Base-by-base conservation (phyloP, 2,797 vertebrate genomes). In the Morelia viridis region DNA sequence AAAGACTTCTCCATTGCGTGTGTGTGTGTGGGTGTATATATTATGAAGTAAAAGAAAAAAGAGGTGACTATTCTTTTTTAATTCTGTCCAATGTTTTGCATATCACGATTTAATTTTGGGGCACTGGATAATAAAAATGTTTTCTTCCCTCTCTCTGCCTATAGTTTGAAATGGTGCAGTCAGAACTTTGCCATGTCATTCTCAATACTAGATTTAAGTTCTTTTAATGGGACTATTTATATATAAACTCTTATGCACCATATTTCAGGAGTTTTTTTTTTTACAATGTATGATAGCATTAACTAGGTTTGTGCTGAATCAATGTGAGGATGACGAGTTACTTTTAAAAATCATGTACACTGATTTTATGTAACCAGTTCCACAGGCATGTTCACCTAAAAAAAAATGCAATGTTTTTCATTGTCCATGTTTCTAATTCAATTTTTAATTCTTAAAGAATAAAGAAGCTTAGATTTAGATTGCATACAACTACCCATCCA, bases 381-480 rank as follows among this genome's bases (percentile, higher is more conserved):
- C 26, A 46, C 31, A 89, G 62, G 71, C 19, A 46, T 71, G 31
- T 85, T 92, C 35, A 50, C 53, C 56, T 50, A 61, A 41, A 71
- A 92, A 89, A 89, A 68, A 89, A 71, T 61, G 80, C 35, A 86
- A 89, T 4, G 10, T 64, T 89, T 76, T 61, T 24, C 86, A 85
- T 65, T 88, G 87, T 93, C 89, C 91, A 89, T 41, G 71, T 88
- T 58, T 61, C 60, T 58, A 89, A 89, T 92, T 92, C 71, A 92
- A 89, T 92, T 92, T 57, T 92, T 71, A 84, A 89, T 92, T 92
- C 87, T 89, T 92, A 92, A n/a, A n/a, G n/a, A n/a, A n/a, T n/a
- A n/a, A n/a, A n/a, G 91, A 89, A 84, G 87, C 86, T 89, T 92
- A 92, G 91, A 87, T 89, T 92, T 89, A 88, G 87, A 89, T 92